These are phyloP conservation scores for Byasa hedistus DNA, from an alignment of 2,888 invertebrate species.

Conservation along the genomic window DNA sequence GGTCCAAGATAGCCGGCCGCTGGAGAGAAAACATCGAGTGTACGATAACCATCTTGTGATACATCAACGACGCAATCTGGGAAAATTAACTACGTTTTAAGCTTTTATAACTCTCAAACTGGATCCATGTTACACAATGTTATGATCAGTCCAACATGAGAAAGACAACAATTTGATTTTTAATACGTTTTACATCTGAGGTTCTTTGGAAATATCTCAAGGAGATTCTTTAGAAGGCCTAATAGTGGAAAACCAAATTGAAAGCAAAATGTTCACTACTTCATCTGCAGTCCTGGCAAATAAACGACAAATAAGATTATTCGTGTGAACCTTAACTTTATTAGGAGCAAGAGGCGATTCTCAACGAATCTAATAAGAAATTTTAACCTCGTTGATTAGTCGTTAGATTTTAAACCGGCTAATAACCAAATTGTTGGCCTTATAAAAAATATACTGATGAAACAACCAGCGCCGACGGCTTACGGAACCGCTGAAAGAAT, in stretches of 20 bases:
- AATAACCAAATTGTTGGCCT: not conserved
- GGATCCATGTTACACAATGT: not conserved
- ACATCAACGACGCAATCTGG: conserved; percentile 1
- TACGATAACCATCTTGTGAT: conserved; percentile 15
- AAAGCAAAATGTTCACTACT: too few species aligned
- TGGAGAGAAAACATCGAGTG: conserved; percentile 29
- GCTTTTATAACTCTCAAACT: not conserved
- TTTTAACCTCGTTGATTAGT: not conserved
- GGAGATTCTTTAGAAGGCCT: too few species aligned
- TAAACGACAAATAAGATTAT: too few species aligned
- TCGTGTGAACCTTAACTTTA: too few species aligned
- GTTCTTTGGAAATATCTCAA: too few species aligned
- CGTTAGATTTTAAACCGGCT: not conserved
- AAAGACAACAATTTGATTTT: too few species aligned
- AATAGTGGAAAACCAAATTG: too few species aligned
- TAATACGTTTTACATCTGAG: too few species aligned
- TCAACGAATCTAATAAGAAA: conserved; percentile 2
- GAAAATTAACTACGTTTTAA: conserved; percentile 1
- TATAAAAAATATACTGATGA: not conserved
- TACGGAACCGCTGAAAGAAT: not conserved
- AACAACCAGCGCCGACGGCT: not conserved
- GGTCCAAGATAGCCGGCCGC: conserved; percentile 37
- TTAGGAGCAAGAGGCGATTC: too few species aligned
- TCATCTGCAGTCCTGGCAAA: too few species aligned
- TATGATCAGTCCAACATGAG: too few species aligned